Evolutionary conservation across 2,888 invertebrate genomes (phyloP).

Genomic region (Volucella zonaria): DNA sequence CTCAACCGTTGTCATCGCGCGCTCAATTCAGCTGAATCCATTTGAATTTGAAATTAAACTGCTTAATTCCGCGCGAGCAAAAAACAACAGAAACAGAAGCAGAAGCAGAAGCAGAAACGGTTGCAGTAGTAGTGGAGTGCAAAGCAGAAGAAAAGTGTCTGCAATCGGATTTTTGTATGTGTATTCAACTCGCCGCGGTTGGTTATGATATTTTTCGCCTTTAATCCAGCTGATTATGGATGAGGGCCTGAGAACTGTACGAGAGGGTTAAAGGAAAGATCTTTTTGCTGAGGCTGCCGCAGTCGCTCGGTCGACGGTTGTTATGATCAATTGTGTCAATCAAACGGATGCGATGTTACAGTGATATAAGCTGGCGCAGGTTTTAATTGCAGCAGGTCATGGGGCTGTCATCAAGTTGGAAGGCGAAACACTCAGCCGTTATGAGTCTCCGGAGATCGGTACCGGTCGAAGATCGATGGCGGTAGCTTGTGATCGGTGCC

Average conservation of each 20-base stretch:
- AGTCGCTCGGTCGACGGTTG: constrained; percentile 55
- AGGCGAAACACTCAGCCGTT: constrained; percentile 71
- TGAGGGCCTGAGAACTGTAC: not conserved
- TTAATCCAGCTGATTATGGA: constrained; percentile 41
- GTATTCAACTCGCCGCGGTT: not conserved
- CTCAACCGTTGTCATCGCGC: constrained; percentile 49
- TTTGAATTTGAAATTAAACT: constrained; percentile 74
- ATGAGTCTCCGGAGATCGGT: constrained; percentile 72
- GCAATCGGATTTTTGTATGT: not conserved
- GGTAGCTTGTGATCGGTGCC: constrained; percentile 62
- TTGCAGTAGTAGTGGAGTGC: constrained; percentile 13
- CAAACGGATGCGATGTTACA: constrained; percentile 70
- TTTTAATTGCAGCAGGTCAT: constrained; percentile 73
- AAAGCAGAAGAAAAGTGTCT: not conserved
- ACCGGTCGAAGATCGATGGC: constrained; percentile 28
- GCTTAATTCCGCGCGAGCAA: constrained; percentile 70
- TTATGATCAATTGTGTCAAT: constrained; percentile 74
- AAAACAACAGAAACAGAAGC: constrained; percentile 6
- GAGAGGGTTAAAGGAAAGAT: constrained; percentile 20
- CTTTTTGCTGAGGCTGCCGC: constrained; percentile 53
- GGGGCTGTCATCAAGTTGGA: constrained; percentile 67
- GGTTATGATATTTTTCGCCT: constrained; percentile 42
- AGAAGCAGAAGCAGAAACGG: constrained; percentile 10
- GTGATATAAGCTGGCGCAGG: constrained; percentile 71
- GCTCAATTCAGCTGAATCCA: constrained; percentile 68